Conservation (phyloP, 2,797 vertebrate species). For the Chromis chromis region DNA sequence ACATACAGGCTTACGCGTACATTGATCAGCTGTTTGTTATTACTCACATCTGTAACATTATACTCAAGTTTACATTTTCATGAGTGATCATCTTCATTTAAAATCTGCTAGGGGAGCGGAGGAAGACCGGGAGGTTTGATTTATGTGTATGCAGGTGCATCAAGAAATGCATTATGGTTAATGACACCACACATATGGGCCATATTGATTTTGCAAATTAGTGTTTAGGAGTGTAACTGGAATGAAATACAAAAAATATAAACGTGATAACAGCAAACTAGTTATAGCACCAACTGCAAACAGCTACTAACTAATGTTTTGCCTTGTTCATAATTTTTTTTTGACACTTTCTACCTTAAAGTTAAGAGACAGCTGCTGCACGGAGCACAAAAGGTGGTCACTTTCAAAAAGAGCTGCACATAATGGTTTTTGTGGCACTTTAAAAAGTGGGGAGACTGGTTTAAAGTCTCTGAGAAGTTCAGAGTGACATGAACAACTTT, state of each 20-base stretch:
- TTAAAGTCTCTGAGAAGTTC: constrained; percentile 45
- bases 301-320: neutral
- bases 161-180: neutral
- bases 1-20: neutral
- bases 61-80: neutral
- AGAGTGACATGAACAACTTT: constrained; percentile 24
- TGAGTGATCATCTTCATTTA: constrained; percentile 21
- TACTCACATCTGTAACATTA: constrained; percentile 19
- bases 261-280: neutral
- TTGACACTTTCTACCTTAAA: constrained; percentile 28
- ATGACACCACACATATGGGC: neutral
- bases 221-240: neutral
- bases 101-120: neutral
- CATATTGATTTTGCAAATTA: neutral
- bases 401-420: constrained; percentile 38
- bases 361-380: constrained; percentile 35
- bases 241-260: neutral
- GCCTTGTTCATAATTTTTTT: neutral
- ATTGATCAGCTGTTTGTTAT: constrained; percentile 39
- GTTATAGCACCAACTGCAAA: neutral
- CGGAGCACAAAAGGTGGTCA: constrained; percentile 32
- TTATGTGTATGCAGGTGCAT: neutral
- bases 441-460: constrained; percentile 45
- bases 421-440: constrained; percentile 29
- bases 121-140: constrained; percentile 12